Conservation (phyloP, 1,140 invertebrate genomes). For the Harpegnathos saltator region DNA sequence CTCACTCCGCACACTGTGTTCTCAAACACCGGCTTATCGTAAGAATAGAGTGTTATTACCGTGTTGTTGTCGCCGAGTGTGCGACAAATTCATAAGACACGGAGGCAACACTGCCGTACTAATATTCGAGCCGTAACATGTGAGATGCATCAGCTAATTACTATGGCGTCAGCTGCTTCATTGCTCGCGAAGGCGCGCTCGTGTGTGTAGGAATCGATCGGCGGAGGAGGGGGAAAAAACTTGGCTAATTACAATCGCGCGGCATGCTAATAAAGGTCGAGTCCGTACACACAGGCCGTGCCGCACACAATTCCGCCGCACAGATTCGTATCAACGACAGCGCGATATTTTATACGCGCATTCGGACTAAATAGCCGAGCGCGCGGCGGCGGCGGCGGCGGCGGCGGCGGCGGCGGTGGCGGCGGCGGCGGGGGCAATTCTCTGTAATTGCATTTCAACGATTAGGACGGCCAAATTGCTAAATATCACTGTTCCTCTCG, state of each 20-base stretch:
- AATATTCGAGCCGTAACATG: conserved; percentile 37
- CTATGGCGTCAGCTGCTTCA: conserved; percentile 52
- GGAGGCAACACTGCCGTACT: not conserved
- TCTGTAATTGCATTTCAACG: conserved; percentile 1
- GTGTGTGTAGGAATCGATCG: conserved; percentile 33
- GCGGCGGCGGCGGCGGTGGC: too few relatives aligned
- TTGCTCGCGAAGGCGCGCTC: conserved; percentile 24
- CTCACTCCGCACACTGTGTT: too few relatives aligned
- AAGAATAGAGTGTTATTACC: not conserved
- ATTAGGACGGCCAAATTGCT: not conserved
- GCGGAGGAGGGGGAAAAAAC: too few relatives aligned
- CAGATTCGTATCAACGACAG: conserved; percentile 8
- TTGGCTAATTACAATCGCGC: conserved; percentile 44
- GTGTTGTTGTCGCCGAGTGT: too few relatives aligned
- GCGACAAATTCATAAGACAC: conserved; percentile 40
- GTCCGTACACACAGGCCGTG: too few relatives aligned
- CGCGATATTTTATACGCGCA: conserved; percentile 3
- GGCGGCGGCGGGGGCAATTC: not conserved
- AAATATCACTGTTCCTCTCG: not conserved
- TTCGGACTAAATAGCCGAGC: not conserved
- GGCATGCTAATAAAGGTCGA: conserved; percentile 48
- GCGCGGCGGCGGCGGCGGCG: too few relatives aligned
- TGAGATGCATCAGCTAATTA: conserved; percentile 56
- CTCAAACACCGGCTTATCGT: not conserved
- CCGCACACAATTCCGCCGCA: not conserved